Evolutionary conservation across 2,888 invertebrate species (phyloP).

Genomic region (Myopa testacea): DNA sequence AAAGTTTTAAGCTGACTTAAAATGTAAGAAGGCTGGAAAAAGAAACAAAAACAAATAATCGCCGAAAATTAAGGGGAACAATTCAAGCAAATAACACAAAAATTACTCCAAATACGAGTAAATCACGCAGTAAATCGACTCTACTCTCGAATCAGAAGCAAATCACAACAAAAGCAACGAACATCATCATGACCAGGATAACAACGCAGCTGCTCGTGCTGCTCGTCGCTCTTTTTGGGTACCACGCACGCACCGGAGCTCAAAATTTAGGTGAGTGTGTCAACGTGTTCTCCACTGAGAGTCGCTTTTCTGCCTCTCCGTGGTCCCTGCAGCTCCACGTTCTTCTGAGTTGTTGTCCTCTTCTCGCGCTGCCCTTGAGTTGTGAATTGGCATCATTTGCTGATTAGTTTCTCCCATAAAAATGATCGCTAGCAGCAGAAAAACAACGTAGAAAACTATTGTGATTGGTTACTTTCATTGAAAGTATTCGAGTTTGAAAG

Average conservation of each 20-base stretch:
- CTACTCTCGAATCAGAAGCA: background rate
- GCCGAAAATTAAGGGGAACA: slow-evolving; percentile 32
- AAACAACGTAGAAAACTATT: too few species aligned
- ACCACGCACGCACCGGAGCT: slow-evolving; percentile 58
- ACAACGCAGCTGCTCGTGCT: slow-evolving; percentile 51
- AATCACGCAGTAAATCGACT: background rate
- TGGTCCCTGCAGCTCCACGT: background rate
- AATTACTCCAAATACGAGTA: slow-evolving; percentile 1
- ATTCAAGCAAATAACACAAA: slow-evolving; percentile 39
- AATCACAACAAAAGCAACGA: slow-evolving; percentile 21
- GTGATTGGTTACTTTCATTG: too few species aligned
- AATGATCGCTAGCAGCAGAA: too few species aligned
- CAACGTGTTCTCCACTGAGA: slow-evolving; percentile 38
- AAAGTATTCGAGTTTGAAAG: too few species aligned
- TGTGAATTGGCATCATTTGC: background rate
- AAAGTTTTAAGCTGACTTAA: background rate
- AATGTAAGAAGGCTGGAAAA: background rate
- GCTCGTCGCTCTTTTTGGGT: slow-evolving; percentile 54
- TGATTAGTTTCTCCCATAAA: too few species aligned
- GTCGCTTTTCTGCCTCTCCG: background rate
- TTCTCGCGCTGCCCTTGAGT: background rate
- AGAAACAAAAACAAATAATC: background rate
- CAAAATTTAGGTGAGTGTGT: slow-evolving; percentile 67
- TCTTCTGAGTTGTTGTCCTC: background rate
- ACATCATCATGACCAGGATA: slow-evolving; percentile 47